phyloP scores from a whole-genome alignment of 2,797 vertebrate genomes.

The Iguana delicatissima region DNA sequence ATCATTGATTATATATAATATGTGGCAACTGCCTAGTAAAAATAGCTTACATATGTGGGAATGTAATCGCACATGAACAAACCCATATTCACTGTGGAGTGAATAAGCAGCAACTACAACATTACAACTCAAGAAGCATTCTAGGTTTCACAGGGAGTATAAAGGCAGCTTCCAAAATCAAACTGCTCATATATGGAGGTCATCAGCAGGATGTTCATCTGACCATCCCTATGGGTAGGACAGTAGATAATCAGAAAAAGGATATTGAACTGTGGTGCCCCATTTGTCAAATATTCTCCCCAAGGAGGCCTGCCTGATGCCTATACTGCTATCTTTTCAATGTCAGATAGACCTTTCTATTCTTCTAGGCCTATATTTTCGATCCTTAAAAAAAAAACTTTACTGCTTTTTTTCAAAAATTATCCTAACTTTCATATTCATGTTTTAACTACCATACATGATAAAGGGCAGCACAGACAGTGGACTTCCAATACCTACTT shows the following conservation, averaged over 20 bases:
- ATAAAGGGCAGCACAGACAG: background rate
- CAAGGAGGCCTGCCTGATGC: background rate
- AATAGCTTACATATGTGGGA: conserved; percentile 16
- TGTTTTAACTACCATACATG: background rate
- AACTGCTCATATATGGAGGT: background rate
- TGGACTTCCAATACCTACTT: background rate
- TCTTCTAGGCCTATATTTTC: background rate
- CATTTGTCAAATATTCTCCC: background rate
- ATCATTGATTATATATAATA: conserved; percentile 29
- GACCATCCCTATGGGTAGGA: background rate
- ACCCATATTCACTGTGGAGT: background rate
- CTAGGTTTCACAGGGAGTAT: background rate
- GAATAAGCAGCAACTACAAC: background rate
- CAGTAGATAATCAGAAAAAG: background rate
- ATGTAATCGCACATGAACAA: conserved; percentile 6
- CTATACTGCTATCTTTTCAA: background rate
- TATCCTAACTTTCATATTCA: background rate
- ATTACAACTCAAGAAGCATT: background rate
- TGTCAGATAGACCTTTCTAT: background rate
- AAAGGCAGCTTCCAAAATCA: background rate
- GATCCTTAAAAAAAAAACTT: background rate
- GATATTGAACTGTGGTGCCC: background rate
- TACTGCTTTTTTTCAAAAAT: background rate
- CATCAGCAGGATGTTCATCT: background rate
- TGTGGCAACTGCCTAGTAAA: conserved; percentile 1